These are phyloP conservation scores for Lycorma delicatula DNA, from an alignment of 1,140 invertebrate genomes.

Conservation along the genomic window DNA sequence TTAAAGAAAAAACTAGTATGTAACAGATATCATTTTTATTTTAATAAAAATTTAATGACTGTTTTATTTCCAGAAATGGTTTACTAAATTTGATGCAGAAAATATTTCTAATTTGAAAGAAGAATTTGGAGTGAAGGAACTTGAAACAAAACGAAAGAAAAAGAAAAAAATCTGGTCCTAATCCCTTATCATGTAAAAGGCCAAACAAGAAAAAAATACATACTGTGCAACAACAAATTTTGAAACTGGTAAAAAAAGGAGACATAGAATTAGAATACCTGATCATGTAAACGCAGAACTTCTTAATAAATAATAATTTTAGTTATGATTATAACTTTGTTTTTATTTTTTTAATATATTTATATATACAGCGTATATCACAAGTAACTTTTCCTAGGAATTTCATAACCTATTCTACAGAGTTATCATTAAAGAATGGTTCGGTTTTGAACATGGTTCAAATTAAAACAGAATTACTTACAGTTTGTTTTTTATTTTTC, in stretches of 20 bases:
- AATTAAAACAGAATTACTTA: too few species aligned
- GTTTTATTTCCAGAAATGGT: slow-evolving; percentile 28
- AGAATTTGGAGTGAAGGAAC: slow-evolving; percentile 36
- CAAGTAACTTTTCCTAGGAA: too few species aligned
- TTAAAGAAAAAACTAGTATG: too few species aligned
- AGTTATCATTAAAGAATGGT: too few species aligned
- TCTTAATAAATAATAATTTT: too few species aligned
- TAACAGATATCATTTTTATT: too few species aligned
- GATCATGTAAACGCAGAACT: slow-evolving; percentile 31
- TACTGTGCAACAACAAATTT: slow-evolving; percentile 15
- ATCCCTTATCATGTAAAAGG: slow-evolving; percentile 84
- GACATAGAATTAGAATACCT: slow-evolving; percentile 55
- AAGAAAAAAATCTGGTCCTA: slow-evolving; percentile 59
- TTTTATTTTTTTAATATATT: too few species aligned
- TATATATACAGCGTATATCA: too few species aligned
- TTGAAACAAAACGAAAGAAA: slow-evolving; percentile 40
- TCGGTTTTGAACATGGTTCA: too few species aligned
- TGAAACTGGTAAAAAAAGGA: slow-evolving; percentile 36
- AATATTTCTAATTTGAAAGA: slow-evolving; percentile 48
- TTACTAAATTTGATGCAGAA: slow-evolving; percentile 45
- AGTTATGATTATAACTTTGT: too few species aligned
- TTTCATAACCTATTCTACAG: too few species aligned
- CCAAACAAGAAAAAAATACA: slow-evolving; percentile 59
- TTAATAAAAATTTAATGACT: neutral
- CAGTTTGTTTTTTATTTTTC: too few species aligned